Evolutionary conservation across 1,140 invertebrate species (phyloP), one percentile per base, ranked within the genome.

Genomic region (Aphelenchoides fujianensis): DNA sequence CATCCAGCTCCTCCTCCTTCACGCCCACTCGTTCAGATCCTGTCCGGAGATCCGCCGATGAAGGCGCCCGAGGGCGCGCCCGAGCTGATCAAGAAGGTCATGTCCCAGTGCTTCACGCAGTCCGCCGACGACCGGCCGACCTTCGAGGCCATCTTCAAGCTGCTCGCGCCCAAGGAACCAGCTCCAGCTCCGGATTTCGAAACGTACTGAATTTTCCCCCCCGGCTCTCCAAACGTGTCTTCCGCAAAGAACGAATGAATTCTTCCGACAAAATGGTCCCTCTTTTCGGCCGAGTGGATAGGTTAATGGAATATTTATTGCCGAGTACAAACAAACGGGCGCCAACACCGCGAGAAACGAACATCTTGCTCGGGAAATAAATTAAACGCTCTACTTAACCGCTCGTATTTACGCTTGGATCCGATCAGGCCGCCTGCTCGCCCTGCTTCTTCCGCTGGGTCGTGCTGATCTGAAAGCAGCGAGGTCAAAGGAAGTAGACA

Each of bases 381-480:
- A n/a, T n/a, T n/a, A n/a, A n/a, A n/a, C n/a, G n/a, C n/a, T n/a
- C n/a, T n/a, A n/a, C n/a, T n/a, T n/a, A n/a, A n/a, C n/a, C n/a
- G n/a, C n/a, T n/a, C n/a, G n/a, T n/a, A n/a, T n/a, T n/a, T n/a
- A n/a, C n/a, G n/a, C n/a, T n/a, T n/a, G n/a, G n/a, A n/a, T n/a
- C n/a, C n/a, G n/a, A 12, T 66, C 53, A 66, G 12, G 63, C 63
- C 12, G 63, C 32, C 53, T n/a, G 16, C 7, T 66, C 63, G 32
- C 32, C 63, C 12, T 30, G 27, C 53, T 66, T 66, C 34, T 66
- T 66, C 32, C 36, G 16, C 32, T 66, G 63, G 28, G 73, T 68
- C 28, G 37, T 32, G 23, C 63, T 74, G 36, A 74, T 74, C 73
- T 74, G 53, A 75, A n/a, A 77, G 31, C 1, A 70, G 74, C 9